phyloP scores from a whole-genome alignment of 2,113 vertebrate genomes.

The Campylomormyrus numenius region DNA sequence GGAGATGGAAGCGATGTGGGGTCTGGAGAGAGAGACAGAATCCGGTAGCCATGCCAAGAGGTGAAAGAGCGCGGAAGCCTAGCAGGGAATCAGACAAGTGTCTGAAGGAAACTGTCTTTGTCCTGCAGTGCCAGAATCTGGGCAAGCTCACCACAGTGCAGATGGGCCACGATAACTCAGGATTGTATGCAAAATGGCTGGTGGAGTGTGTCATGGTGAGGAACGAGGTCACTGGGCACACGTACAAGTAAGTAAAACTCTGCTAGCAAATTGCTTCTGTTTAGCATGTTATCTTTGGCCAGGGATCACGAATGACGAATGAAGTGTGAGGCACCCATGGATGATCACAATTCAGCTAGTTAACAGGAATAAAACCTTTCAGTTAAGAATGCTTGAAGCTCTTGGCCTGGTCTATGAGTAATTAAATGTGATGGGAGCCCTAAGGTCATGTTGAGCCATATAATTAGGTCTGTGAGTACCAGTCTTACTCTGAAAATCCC shows the following conservation, averaged over 20 bases:
- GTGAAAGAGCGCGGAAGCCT: neutral
- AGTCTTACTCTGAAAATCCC: neutral
- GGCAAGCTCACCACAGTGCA: slow-evolving; percentile 96
- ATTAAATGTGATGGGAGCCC: neutral
- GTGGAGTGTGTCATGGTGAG: slow-evolving; percentile 91
- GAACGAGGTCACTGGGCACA: slow-evolving; percentile 95
- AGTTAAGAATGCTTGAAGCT: neutral
- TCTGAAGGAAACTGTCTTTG: neutral
- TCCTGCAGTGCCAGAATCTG: slow-evolving; percentile 85
- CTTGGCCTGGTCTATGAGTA: neutral
- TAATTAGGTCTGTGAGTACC: neutral
- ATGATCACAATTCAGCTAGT: neutral
- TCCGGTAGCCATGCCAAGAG: neutral
- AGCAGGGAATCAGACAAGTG: neutral
- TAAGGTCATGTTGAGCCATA: neutral
- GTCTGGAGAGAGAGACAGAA: neutral
- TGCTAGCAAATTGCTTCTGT: neutral
- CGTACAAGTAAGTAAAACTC: slow-evolving; percentile 79
- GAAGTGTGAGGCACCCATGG: neutral
- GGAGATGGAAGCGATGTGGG: neutral
- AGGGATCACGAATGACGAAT: neutral
- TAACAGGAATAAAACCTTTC: neutral
- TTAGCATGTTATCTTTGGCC: neutral
- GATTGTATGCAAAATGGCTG: slow-evolving; percentile 94
- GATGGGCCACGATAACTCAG: slow-evolving; percentile 96